Base-by-base conservation (phyloP, 2,797 vertebrate species). In the Diplodus sargus region DNA sequence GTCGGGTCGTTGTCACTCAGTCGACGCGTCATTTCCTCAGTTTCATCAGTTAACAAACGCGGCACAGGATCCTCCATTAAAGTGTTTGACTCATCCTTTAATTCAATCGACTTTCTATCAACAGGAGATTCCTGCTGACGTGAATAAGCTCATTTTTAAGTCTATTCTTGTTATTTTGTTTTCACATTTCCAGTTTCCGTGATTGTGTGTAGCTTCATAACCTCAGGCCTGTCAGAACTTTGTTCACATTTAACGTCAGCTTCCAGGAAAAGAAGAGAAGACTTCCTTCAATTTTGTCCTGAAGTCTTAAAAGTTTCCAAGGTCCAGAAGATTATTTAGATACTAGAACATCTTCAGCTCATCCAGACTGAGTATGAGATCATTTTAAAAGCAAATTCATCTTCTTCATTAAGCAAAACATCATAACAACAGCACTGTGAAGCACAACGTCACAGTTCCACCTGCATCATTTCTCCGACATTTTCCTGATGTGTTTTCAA, bases 1-100 rank as follows among this genome's bases (percentile, higher is more conserved):
- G 10, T 84, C 84, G 23, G 76, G 16, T 84, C 25, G 62, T 57
- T 22, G 76, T 77, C 72, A 49, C 60, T 66, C 65, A 34, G 47
- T 3, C 73, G 61, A 71, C 52, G 25, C 70, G n/a, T 53, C 42
- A 63, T 72, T 87, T 78, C 61, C 34, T 81, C 34, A 7, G 63
- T 57, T 63, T 70, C 47, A 65, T 51, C 23, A 68, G 49, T 56
- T 14, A 77, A 53, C 14, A 16, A 34, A 34, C 30, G 30, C 30
- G 28, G 65, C 64, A 43, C 11, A 53, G 45, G 51, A 65, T 57
- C 53, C 59, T 20, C 49, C 15, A 39, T 63, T 62, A 57, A 47
- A 65, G 34, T 22, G 80, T 84, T 78, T 52, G 0, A 0, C 8
- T 16, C 22, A 14, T 1, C 3, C 39, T 52, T 63, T 42, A 42